A percentile compares a stretch with the other conserved stretches of the same genome.
phyloP scores from a whole-genome alignment of 2,113 vertebrate genomes.

The Gymnogyps californianus region DNA sequence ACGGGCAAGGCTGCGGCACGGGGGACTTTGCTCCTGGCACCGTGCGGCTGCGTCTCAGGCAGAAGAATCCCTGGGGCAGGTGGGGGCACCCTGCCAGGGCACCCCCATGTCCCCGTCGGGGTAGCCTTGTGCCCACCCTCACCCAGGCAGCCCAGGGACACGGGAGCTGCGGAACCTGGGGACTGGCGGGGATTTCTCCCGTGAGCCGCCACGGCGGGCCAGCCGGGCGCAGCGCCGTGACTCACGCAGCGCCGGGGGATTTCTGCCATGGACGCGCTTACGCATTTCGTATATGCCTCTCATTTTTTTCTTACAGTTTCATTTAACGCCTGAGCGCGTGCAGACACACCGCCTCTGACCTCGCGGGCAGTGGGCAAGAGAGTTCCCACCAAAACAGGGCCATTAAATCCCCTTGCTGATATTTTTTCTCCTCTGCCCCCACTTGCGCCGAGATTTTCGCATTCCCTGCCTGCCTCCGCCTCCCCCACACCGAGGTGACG shows the following conservation, averaged over 20 bases:
- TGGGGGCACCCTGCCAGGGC: background rate
- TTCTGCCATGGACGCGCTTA: background rate
- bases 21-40: slow-evolving; percentile 6
- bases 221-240: background rate
- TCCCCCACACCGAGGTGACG: slow-evolving; percentile 51
- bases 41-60: fast-evolving
- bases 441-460: background rate
- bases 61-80: background rate
- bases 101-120: fast-evolving
- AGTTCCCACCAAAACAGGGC: slow-evolving; percentile 54
- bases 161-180: fast-evolving
- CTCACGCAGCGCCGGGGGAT: background rate
- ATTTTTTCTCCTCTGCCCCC: slow-evolving; percentile 44
- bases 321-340: slow-evolving; percentile 54
- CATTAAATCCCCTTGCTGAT: slow-evolving; percentile 38
- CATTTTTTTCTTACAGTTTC: slow-evolving; percentile 18
- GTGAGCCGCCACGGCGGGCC: fast-evolving
- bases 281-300: background rate
- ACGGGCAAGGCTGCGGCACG: fast-evolving
- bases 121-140: background rate
- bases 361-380: slow-evolving; percentile 20
- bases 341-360: slow-evolving; percentile 56
- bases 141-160: fast-evolving
- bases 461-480: slow-evolving; percentile 15
- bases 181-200: background rate